Base-by-base conservation (phyloP, 2,888 invertebrate species). In the Allophyes oxyacanthae region DNA sequence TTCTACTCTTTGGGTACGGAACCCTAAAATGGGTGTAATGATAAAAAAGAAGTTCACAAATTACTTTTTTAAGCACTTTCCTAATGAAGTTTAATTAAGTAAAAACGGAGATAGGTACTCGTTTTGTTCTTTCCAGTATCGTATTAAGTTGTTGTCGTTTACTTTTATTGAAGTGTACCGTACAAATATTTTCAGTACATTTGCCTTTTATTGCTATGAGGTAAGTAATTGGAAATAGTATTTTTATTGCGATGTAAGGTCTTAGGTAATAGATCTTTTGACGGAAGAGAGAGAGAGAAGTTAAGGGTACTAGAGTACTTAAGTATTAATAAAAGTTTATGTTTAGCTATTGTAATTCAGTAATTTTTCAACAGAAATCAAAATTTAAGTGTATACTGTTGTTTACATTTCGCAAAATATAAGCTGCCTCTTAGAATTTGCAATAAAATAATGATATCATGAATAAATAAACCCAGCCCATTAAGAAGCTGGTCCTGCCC, bases 31-130 rank as follows among this genome's bases (percentile, higher is more conserved):
- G 43, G 49, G 34, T 49, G 14, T 14, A 44, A 6, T 60, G 26
- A 26, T 52, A 51, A 36, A 41, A 49, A 53, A 58, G 52, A 52
- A 61, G 10, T 52, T 65, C 40, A 0, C n/a, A 40, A 32, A 38
- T 65, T 61, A 25, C 13, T 63, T 53, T 42, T 56, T 52, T 6
- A 67, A 55, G 40, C 43, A 60, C 63, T 64, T 64, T 54, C 20
- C 7, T 57, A 53, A 66, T 37, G 37, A 54, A 61, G 51, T 61
- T 54, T 61, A 69, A 64, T 65, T 69, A 59, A 53, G 56, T 64
- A 46, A 64, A 65, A 68, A 62, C 43, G 33, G 15, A 40, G 34
- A 33, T 53, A 40, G 34, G 30, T 53, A 43, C 49, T 51, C 54
- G 34, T 72, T 63, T 63, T 45, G 48, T 57, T 67, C 13, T 43